Base-by-base conservation (phyloP, 2,113 vertebrate genomes). In the Sinocyclocheilus anshuiensis region DNA sequence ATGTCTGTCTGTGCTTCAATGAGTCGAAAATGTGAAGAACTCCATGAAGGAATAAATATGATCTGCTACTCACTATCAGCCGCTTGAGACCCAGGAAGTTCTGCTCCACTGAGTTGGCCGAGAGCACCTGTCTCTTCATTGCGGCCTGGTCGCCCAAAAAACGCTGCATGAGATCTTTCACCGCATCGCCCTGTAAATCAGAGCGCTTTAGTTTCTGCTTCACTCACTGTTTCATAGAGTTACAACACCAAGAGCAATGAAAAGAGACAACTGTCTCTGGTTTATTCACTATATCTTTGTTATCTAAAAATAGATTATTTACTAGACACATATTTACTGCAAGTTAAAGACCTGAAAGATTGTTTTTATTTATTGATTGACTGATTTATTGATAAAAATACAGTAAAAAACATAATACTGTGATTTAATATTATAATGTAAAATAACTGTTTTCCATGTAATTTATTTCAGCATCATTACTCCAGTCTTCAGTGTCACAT, bases 91-190 rank as follows among this genome's bases (percentile, higher is more conserved):
- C 98, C 1, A 93, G 91, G 86, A 98, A 97, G 55, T 97, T 97
- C 88, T 97, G 97, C 4, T 99, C 98, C 83, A 98, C 98, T 0
- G 97, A 97, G 92, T 86, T 95, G 85, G 97, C 95, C 0, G 93
- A 97, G 59, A 97, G 93, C 63, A 97, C 97, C 91, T 97, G 97
- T 84, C 98, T 97, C 92, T 96, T 97, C 53, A 90, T 90, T 0
- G 97, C 97, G 0, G 96, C 96, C 53, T 96, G 96, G 59, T 99
- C 98, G 11, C 97, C 97, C 91, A 99, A 90, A 88, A 98, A 97
- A 82, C 97, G 97, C 69, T 97, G 90, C 97, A 99, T 96, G 65
- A 99, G 90, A 89, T 99, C 98, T 91, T 97, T 97, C 5, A 99
- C 97, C 0, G 97, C 97, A 85, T 99, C 97, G 0, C 97, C 97